Evolutionary conservation across 2,888 invertebrate genomes (phyloP).

Genomic region (Marasmarcha lunaedactyla): DNA sequence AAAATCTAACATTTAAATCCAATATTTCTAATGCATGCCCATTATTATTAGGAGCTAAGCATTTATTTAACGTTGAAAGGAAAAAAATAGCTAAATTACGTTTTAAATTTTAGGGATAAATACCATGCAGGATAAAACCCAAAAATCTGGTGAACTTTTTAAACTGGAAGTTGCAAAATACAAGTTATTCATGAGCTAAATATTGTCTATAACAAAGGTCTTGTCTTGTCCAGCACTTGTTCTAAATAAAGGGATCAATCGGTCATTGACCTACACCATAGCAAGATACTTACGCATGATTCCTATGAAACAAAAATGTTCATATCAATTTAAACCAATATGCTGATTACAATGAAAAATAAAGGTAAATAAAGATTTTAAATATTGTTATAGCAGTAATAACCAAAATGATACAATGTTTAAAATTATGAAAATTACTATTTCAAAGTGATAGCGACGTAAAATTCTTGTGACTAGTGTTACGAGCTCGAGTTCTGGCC

Average conservation of each 20-base stretch:
- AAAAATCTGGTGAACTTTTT: conserved; percentile 14
- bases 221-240: conserved; percentile 11
- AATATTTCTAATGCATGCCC: conserved; percentile 22
- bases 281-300: conserved; percentile 61
- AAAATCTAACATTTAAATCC: no score
- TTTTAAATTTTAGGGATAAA: conserved; percentile 10
- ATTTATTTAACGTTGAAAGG: background rate
- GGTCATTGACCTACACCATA: conserved; percentile 18
- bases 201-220: no score
- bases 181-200: no score
- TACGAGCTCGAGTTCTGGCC: no score
- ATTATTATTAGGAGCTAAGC: conserved; percentile 25
- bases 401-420: no score
- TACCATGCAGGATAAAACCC: conserved; percentile 40
- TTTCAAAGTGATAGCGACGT: no score
- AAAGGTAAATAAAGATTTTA: no score
- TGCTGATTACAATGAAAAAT: no score
- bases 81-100: no score
- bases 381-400: no score
- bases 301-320: conserved; percentile 67
- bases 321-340: conserved; percentile 39
- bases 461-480: no score
- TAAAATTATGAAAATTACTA: no score
- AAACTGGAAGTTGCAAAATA: background rate
- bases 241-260: conserved; percentile 47